Conservation (phyloP, 2,888 invertebrate genomes). For the Eristalis tenax region DNA sequence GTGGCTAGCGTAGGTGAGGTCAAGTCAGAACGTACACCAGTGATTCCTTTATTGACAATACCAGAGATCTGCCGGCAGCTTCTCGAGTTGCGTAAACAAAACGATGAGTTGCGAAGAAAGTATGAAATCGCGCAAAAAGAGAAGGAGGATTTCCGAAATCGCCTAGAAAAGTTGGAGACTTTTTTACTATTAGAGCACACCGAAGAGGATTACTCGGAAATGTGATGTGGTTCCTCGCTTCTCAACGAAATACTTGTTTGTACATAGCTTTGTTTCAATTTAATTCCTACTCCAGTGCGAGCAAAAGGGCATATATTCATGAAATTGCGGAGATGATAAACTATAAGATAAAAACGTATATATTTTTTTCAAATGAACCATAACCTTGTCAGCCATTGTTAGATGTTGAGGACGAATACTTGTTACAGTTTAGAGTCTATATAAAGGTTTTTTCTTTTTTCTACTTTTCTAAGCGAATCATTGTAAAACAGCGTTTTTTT, state of each 20-base stretch:
- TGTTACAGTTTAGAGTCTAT: slow-evolving; percentile 43
- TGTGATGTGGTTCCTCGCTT: slow-evolving; percentile 22
- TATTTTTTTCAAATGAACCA: slow-evolving; percentile 14
- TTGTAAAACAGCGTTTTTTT: not conserved
- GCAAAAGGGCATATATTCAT: not conserved
- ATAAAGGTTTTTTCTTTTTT: slow-evolving; percentile 4
- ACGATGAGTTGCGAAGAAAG: slow-evolving; percentile 78
- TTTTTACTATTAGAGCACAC: slow-evolving; percentile 74
- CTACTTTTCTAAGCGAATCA: slow-evolving; percentile 24
- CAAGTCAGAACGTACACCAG: slow-evolving; percentile 72
- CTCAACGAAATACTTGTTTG: slow-evolving; percentile 19
- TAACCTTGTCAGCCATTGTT: slow-evolving; percentile 16
- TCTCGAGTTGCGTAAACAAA: slow-evolving; percentile 77
- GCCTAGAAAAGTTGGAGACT: slow-evolving; percentile 78
- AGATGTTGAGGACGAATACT: slow-evolving; percentile 18
- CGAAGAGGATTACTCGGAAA: slow-evolving; percentile 35
- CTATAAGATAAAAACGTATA: slow-evolving; percentile 5
- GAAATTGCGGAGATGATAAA: slow-evolving; percentile 1
- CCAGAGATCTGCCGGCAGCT: slow-evolving; percentile 79
- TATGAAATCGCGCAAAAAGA: slow-evolving; percentile 78
- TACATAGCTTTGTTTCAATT: slow-evolving; percentile 50
- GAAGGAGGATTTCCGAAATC: slow-evolving; percentile 77
- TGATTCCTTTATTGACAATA: slow-evolving; percentile 77
- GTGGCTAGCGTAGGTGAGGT: slow-evolving; percentile 15
- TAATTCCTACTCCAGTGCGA: slow-evolving; percentile 3